Percentiles rank a stretch among this genome's conserved stretches.
phyloP scores from a whole-genome alignment of 2,888 invertebrate species.

The Leucoptera coffeella region DNA sequence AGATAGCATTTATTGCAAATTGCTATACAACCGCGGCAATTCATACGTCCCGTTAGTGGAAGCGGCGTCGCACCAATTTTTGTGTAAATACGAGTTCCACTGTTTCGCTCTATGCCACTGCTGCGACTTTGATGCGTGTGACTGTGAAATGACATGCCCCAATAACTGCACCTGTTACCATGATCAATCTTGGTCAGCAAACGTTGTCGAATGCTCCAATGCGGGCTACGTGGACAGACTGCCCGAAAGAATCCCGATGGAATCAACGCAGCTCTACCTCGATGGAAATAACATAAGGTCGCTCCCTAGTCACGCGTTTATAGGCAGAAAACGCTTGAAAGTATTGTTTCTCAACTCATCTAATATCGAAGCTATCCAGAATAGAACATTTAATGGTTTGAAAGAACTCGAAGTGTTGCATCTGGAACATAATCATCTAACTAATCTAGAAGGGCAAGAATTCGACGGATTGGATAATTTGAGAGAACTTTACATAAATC shows the following conservation, averaged over 20 bases:
- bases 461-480: slow-evolving; percentile 72
- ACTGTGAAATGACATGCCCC: slow-evolving; percentile 90
- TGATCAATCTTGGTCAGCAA: slow-evolving; percentile 80
- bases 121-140: slow-evolving; percentile 87
- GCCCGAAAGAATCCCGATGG: slow-evolving; percentile 84
- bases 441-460: slow-evolving; percentile 68
- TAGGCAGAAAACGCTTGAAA: slow-evolving; percentile 73
- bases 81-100: slow-evolving; percentile 78
- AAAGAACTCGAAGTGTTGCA: slow-evolving; percentile 69
- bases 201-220: slow-evolving; percentile 76
- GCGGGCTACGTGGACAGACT: slow-evolving; percentile 63
- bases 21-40: slow-evolving; percentile 70
- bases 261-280: slow-evolving; percentile 80
- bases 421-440: slow-evolving; percentile 67
- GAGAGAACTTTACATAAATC: slow-evolving; percentile 65
- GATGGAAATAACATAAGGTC: slow-evolving; percentile 76
- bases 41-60: slow-evolving; percentile 70
- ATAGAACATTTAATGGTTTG: slow-evolving; percentile 79
- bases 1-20: slow-evolving; percentile 74
- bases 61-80: slow-evolving; percentile 74
- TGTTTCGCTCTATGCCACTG: slow-evolving; percentile 86
- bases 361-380: slow-evolving; percentile 71
- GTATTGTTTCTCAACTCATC: slow-evolving; percentile 72
- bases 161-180: slow-evolving; percentile 83
- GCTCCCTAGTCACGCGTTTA: slow-evolving; percentile 77